A percentile compares a stretch with the other conserved stretches of the same genome.
These are phyloP conservation scores for Ips typographus DNA, from an alignment of 1,140 invertebrate species.

Conservation along the genomic window DNA sequence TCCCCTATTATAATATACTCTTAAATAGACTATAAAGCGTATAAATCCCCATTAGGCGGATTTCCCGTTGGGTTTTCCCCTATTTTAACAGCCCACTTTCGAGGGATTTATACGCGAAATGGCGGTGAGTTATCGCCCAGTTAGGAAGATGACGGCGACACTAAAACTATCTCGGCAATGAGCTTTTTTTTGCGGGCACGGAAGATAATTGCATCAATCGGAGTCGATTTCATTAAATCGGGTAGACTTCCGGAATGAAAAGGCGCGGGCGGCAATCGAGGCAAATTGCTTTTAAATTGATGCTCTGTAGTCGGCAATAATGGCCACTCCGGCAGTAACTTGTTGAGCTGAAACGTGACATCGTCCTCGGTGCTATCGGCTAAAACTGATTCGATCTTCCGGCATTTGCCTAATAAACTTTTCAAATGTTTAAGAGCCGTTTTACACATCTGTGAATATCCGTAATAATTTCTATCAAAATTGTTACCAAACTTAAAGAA, in stretches of 20 bases:
- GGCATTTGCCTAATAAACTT: too few relatives aligned
- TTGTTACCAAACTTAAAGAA: too few relatives aligned
- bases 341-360: slow-evolving; percentile 2
- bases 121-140: not conserved
- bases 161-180: too few relatives aligned
- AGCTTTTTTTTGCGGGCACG: too few relatives aligned
- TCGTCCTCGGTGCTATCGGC: too few relatives aligned
- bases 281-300: slow-evolving; percentile 18
- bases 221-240: slow-evolving; percentile 11
- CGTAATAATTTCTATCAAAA: too few relatives aligned
- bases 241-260: not conserved
- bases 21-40: slow-evolving; percentile 5
- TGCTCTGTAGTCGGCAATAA: slow-evolving; percentile 13
- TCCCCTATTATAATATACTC: not conserved
- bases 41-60: slow-evolving; percentile 4
- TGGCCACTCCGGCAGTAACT: slow-evolving; percentile 6
- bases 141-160: not conserved
- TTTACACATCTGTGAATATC: too few relatives aligned
- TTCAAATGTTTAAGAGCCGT: too few relatives aligned
- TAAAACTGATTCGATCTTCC: too few relatives aligned
- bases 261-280: not conserved
- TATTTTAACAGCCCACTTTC: slow-evolving; percentile 2
- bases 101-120: not conserved
- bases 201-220: too few relatives aligned
- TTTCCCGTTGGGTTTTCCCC: not conserved